A percentile compares a stretch with the other conserved stretches of the same genome.
Evolutionary conservation across 2,888 invertebrate species (phyloP).

Genomic region (Cheilosia pagana): DNA sequence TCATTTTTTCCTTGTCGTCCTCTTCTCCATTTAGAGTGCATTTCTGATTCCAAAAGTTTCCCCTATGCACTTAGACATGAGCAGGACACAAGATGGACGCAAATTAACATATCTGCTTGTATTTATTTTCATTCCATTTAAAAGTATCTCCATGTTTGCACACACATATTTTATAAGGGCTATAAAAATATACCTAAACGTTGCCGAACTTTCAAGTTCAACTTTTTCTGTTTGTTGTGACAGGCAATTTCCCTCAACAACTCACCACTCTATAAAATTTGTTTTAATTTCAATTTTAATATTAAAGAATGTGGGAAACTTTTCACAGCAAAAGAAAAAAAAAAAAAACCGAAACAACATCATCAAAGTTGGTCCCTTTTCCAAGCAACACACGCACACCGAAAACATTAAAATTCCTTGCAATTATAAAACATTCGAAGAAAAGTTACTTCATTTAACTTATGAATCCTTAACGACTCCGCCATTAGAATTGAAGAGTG

Average conservation of each 20-base stretch:
- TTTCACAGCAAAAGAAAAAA: neutral
- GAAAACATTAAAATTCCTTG: conserved; percentile 4
- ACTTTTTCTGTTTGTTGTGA: conserved; percentile 1
- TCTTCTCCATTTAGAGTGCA: neutral
- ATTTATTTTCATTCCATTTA: neutral
- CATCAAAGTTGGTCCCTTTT: neutral
- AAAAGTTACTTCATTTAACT: conserved; percentile 29
- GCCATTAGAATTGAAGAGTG: neutral
- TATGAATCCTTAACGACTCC: conserved; percentile 16
- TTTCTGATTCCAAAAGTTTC: neutral
- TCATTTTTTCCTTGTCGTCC: neutral
- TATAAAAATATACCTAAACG: neutral
- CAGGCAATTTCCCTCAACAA: conserved; percentile 1
- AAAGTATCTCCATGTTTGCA: neutral
- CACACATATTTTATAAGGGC: neutral
- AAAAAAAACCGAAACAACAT: neutral
- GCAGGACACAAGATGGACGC: no score
- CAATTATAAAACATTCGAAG: conserved; percentile 24
- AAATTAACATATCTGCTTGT: no score
- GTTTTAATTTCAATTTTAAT: conserved; percentile 7
- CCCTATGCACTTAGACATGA: no score
- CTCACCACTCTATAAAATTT: conserved; percentile 6
- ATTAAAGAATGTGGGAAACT: neutral
- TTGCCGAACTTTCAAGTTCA: neutral
- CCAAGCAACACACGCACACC: neutral